Evolutionary conservation across 53 echinoderm and acorn worm genomes (phyloP).

Genomic region (Glandiceps talaboti): DNA sequence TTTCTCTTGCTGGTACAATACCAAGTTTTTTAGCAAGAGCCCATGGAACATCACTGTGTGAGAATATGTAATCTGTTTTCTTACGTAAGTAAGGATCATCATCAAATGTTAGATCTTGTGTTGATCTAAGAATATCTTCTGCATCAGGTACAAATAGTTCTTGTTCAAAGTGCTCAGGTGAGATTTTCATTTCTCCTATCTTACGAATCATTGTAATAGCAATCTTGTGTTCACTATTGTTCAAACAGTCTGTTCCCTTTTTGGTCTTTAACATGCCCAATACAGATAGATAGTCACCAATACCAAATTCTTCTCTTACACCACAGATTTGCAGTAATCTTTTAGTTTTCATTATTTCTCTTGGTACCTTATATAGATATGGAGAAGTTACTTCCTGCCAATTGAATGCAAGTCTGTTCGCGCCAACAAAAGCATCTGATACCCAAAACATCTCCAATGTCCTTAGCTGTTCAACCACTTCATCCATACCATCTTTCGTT

Average conservation of each 20-base stretch:
- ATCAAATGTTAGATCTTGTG: constrained; percentile 11
- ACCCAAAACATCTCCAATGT: background rate
- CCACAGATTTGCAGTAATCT: background rate
- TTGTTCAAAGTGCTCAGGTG: background rate
- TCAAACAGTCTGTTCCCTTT: background rate
- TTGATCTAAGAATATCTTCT: background rate
- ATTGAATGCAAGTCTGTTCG: background rate
- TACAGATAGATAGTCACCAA: background rate
- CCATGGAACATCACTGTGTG: background rate
- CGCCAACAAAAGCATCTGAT: background rate
- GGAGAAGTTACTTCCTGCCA: background rate
- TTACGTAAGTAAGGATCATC: constrained; percentile 11
- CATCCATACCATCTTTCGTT: background rate
- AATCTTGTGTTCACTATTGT: background rate
- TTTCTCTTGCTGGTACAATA: background rate
- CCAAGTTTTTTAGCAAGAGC: background rate
- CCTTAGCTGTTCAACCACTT: background rate
- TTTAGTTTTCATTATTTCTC: background rate
- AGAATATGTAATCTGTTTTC: background rate
- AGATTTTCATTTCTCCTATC: background rate
- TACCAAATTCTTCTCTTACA: background rate
- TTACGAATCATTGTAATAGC: background rate
- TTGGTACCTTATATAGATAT: constrained; percentile 5
- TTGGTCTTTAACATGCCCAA: background rate
- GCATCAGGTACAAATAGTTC: background rate